Conservation (phyloP, 1,140 invertebrate species). For the Penaeus japonicus region DNA sequence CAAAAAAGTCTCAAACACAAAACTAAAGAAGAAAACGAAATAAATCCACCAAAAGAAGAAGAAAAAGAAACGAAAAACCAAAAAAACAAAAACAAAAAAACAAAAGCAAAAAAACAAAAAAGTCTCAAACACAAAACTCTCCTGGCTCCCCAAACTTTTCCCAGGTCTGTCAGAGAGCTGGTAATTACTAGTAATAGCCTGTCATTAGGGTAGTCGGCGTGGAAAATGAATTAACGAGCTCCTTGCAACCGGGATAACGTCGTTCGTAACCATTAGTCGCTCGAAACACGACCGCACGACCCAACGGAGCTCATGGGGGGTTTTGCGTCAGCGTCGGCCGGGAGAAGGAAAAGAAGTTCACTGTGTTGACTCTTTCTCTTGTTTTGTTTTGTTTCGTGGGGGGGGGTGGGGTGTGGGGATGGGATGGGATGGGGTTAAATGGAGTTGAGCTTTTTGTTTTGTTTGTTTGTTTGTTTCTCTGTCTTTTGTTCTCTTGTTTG, state of each 20-base stretch:
- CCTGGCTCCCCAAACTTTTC: slow-evolving; percentile 12
- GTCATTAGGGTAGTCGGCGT: slow-evolving; percentile 19
- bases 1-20: too few species aligned
- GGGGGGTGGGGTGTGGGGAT: not conserved
- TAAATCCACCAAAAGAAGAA: too few species aligned
- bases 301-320: not conserved
- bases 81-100: too few species aligned
- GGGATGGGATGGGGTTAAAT: not conserved
- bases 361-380: not conserved
- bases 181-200: slow-evolving; percentile 34
- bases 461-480: not conserved
- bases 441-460: not conserved
- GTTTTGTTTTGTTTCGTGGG: not conserved
- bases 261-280: slow-evolving; percentile 33
- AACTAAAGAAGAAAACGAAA: too few species aligned
- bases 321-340: not conserved
- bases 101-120: too few species aligned
- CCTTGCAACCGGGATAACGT: slow-evolving; percentile 34
- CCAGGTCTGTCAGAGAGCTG: not conserved
- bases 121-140: too few species aligned
- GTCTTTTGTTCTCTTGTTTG: not conserved
- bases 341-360: not conserved
- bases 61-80: too few species aligned
- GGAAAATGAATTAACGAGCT: slow-evolving; percentile 28
- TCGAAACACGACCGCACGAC: slow-evolving; percentile 14